phyloP scores from a whole-genome alignment of 2,888 invertebrate species.

The Eupithecia abbreviata region DNA sequence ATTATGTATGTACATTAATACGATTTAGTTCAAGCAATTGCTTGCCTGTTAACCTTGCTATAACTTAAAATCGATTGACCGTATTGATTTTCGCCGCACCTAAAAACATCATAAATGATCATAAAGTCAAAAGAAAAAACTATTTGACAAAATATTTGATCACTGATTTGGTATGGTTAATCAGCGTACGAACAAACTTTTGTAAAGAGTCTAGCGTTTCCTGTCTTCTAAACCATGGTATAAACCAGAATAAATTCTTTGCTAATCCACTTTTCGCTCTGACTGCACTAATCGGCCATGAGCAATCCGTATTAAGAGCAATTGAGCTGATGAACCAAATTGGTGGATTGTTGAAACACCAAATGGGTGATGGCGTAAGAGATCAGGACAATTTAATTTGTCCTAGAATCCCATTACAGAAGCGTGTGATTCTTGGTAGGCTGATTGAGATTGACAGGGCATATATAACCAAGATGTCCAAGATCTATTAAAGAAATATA shows the following conservation, averaged over 20 bases:
- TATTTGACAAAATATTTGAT: neutral
- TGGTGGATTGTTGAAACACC: conserved; percentile 77
- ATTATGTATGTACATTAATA: no score
- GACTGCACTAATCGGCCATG: conserved; percentile 25
- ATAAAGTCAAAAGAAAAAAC: neutral
- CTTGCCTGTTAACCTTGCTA: no score
- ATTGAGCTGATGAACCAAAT: conserved; percentile 79
- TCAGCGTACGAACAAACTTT: neutral
- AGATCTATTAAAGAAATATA: no score
- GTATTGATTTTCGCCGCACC: no score
- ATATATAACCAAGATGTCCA: neutral
- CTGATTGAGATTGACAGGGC: conserved; percentile 25
- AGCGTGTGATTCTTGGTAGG: conserved; percentile 9
- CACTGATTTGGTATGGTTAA: neutral
- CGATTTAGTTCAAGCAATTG: no score
- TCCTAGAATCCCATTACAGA: conserved; percentile 26
- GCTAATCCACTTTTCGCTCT: conserved; percentile 45
- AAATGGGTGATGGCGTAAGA: conserved; percentile 65
- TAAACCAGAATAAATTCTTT: neutral
- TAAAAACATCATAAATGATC: no score
- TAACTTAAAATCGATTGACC: no score
- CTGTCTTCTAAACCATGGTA: neutral
- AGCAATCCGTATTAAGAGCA: conserved; percentile 63
- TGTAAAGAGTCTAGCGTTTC: neutral
- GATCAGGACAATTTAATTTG: conserved; percentile 32